Percentiles rank a stretch among this genome's conserved stretches.
Conservation (phyloP, 2,888 invertebrate species). For the Graphium colonna region DNA sequence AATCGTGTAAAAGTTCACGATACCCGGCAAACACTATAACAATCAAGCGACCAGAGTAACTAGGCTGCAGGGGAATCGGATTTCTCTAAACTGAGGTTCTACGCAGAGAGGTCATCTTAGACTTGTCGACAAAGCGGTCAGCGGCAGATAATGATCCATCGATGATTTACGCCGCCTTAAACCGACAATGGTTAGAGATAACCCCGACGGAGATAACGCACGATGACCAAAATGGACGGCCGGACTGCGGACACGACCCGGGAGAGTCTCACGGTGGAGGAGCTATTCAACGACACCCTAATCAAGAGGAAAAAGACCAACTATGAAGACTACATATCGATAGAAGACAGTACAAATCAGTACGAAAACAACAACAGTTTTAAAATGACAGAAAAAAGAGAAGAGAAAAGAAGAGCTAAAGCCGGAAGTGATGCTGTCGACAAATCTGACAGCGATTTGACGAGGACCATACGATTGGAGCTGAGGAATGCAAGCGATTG, state of each 20-base stretch:
- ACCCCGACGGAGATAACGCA: constrained; percentile 44
- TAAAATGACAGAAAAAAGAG: constrained; percentile 37
- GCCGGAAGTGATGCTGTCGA: constrained; percentile 40
- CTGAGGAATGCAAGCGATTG: constrained; percentile 43
- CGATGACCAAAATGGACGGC: constrained; percentile 70
- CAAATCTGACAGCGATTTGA: constrained; percentile 55
- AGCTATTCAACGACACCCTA: constrained; percentile 59
- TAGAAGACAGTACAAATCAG: constrained; percentile 30
- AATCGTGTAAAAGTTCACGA: constrained; percentile 79
- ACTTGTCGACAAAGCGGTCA: constrained; percentile 63
- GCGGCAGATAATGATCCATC: constrained; percentile 72
- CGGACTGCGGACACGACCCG: constrained; percentile 55
- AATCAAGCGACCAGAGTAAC: constrained; percentile 51
- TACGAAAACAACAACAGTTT: constrained; percentile 48
- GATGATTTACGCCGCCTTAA: constrained; percentile 76
- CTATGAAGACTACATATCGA: constrained; percentile 31
- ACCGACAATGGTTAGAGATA: constrained; percentile 68
- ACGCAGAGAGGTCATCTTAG: constrained; percentile 43
- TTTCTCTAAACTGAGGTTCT: constrained; percentile 38
- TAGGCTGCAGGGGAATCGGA: constrained; percentile 51
- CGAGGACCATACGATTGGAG: constrained; percentile 56
- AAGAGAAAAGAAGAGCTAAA: constrained; percentile 45
- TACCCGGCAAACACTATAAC: constrained; percentile 71
- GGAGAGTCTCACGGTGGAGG: constrained; percentile 53
- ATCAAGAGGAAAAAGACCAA: constrained; percentile 52